phyloP scores from a whole-genome alignment of 2,113 vertebrate species.

The Lathamus discolor region DNA sequence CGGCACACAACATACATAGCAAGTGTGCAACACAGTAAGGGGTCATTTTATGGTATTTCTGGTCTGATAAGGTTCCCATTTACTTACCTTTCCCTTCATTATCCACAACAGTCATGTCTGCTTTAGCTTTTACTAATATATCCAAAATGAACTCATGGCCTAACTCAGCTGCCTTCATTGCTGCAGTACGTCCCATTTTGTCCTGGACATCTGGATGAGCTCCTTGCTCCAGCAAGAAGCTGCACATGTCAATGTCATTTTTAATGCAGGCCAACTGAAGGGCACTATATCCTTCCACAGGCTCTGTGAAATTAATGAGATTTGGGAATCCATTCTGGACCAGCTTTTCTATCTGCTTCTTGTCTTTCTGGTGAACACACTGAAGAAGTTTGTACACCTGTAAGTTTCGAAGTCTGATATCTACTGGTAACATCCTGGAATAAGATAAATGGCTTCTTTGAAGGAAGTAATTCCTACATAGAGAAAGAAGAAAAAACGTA shows the following conservation, averaged over 20 bases:
- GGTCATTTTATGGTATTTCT: background rate
- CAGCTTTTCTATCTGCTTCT: constrained; percentile 83
- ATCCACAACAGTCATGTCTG: constrained; percentile 84
- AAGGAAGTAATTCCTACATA: constrained; percentile 8
- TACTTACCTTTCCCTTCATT: constrained; percentile 86
- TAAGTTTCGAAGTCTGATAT: constrained; percentile 79
- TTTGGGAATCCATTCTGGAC: constrained; percentile 76
- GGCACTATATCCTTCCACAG: constrained; percentile 76
- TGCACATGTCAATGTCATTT: constrained; percentile 83
- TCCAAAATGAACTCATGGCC: constrained; percentile 82
- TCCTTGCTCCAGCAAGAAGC: constrained; percentile 81
- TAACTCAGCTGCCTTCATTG: constrained; percentile 87
- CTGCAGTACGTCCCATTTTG: constrained; percentile 79
- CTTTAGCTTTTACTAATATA: constrained; percentile 77
- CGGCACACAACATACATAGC: rapidly evolving
- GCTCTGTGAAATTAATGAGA: constrained; percentile 89
- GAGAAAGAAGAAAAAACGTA: background rate
- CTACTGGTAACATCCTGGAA: constrained; percentile 68
- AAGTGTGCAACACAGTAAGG: background rate
- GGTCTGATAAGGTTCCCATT: background rate
- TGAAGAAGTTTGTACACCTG: constrained; percentile 92
- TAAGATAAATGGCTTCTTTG: background rate
- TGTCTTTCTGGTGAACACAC: constrained; percentile 78
- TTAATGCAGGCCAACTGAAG: constrained; percentile 83
- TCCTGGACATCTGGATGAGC: constrained; percentile 85